phyloP scores from a whole-genome alignment of 2,888 invertebrate species.

The Andrena hattorfiana region DNA sequence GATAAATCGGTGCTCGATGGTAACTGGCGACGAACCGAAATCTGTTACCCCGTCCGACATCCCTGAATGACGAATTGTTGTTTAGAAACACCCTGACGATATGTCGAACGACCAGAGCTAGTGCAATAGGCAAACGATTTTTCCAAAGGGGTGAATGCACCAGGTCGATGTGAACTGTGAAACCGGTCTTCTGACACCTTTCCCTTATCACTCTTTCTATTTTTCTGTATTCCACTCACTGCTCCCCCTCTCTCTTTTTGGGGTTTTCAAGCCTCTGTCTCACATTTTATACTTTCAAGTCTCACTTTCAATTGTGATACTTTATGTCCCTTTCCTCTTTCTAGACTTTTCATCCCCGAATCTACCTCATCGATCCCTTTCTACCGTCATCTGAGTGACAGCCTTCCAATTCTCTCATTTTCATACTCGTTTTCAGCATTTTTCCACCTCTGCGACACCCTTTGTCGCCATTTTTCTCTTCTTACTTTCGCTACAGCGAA shows the following conservation, averaged over 20 bases:
- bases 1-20: conserved; percentile 19
- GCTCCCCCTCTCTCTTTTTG: not conserved
- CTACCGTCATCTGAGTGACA: not conserved
- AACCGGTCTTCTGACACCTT: conserved; percentile 24
- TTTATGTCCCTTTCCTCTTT: not conserved
- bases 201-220: not conserved
- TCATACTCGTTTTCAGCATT: not conserved
- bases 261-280: too few relatives aligned
- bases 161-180: conserved; percentile 34
- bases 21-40: conserved; percentile 18
- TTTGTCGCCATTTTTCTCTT: not conserved
- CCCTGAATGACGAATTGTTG: conserved; percentile 12
- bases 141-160: conserved; percentile 28
- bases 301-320: too few relatives aligned
- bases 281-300: too few relatives aligned
- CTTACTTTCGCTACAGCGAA: not conserved
- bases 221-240: not conserved
- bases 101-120: conserved; percentile 21
- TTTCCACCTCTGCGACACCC: not conserved
- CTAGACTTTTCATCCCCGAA: not conserved
- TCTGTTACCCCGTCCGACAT: conserved; percentile 13
- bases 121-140: conserved; percentile 48
- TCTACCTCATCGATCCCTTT: not conserved
- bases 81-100: conserved; percentile 3
- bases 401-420: conserved; percentile 1